phyloP scores from a whole-genome alignment of 2,113 vertebrate genomes.

The Centropus bengalensis region DNA sequence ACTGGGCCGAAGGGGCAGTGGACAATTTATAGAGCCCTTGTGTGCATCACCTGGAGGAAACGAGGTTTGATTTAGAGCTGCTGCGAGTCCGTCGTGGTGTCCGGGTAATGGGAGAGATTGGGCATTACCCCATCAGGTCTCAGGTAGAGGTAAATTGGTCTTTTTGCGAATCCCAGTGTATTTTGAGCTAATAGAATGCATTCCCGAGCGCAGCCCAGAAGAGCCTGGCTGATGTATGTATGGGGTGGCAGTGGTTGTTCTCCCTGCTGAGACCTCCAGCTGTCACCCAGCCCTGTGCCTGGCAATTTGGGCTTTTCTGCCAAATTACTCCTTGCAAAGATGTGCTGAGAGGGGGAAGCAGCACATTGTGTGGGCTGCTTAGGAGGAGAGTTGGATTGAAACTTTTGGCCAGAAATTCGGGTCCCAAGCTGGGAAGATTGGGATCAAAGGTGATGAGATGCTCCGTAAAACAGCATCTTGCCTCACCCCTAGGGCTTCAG shows the following conservation, averaged over 20 bases:
- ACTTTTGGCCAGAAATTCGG: accelerated
- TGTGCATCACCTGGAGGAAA: accelerated
- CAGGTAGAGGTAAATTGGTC: not conserved
- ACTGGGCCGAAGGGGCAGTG: too few relatives aligned
- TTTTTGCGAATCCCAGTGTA: not conserved
- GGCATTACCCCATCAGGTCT: not conserved
- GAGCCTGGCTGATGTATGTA: too few relatives aligned
- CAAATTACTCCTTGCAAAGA: too few relatives aligned
- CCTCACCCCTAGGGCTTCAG: not conserved
- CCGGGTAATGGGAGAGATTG: accelerated
- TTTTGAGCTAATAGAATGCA: not conserved
- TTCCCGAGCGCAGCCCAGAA: accelerated
- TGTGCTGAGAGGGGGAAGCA: accelerated
- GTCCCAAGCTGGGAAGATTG: not conserved
- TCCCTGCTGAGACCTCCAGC: too few relatives aligned
- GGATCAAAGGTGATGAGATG: not conserved
- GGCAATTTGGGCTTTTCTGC: not conserved
- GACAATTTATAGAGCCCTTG: not conserved
- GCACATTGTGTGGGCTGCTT: accelerated
- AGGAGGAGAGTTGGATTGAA: too few relatives aligned
- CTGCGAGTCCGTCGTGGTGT: accelerated
- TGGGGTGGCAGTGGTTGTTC: not conserved
- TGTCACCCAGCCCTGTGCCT: not conserved
- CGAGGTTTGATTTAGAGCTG: accelerated
- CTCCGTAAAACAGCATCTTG: not conserved